Evolutionary conservation across 2,888 invertebrate genomes (phyloP), one percentile per base, ranked within the genome.

Genomic region (Cheiracanthium punctorium): DNA sequence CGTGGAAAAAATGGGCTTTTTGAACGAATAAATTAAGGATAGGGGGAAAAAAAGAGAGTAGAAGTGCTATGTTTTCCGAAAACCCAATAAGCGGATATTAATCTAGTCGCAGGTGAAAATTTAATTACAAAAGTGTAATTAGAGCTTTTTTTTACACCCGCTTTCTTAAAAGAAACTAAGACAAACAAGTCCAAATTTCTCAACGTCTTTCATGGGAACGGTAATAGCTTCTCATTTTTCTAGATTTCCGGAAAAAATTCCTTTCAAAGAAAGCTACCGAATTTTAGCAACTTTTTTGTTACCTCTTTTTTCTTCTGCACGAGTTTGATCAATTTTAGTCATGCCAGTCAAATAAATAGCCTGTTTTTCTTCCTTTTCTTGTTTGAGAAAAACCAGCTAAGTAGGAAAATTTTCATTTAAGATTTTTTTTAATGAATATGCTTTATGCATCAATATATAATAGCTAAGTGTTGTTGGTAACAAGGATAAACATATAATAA

Each of bases 81-180:
- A 79, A 85, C 77, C 84, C 79, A 85, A 85, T 85, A 85, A 85
- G 79, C 58, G 84, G 74, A 79, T 79, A 85, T 85, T 85, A 85
- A 85, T 85, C 37, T 69, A 76, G 70, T 43, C 20, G 77, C 32
- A 73, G 65, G 72, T 69, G 79, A 74, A 85, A 85, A 85, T 85
- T 85, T 85, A 85, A 85, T 85, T 85, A 85, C 73, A 64, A 41
- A 20, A 69, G 52, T 58, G 79, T 85, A 85, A 85, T 77, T 82
- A 82, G 76, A 64, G 43, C 69, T 24, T 52, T 67, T 67, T 37
- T 82, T 82, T 76, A 77, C 43, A 17, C 58, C 10, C 4, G 33
- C 37, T 12, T 58, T 74, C 32, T 74, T 73, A 65, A 48, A 71
- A 64, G 64, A 64, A 52, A 52, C 72, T 84, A 72, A 58, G 73